phyloP scores from a whole-genome alignment of 2,797 vertebrate genomes.

The Lophius americanus region DNA sequence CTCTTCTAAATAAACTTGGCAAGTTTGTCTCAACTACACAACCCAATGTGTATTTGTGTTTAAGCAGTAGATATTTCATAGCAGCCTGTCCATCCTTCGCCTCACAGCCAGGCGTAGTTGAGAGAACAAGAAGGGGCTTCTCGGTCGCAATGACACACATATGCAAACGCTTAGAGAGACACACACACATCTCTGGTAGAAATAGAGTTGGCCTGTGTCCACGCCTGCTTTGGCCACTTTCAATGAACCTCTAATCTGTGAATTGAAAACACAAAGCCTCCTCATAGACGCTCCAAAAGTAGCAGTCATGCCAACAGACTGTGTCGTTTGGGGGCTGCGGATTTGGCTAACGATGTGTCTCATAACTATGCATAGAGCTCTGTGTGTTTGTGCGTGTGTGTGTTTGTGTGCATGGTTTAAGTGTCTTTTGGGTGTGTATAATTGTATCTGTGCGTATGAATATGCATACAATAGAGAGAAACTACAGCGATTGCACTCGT shows the following conservation, averaged over 20 bases:
- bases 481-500: no score
- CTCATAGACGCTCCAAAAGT: conserved; percentile 10
- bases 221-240: conserved; percentile 12
- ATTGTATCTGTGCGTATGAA: not conserved
- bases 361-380: not conserved
- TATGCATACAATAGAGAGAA: not conserved
- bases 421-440: not conserved
- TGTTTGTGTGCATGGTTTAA: not conserved
- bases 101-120: conserved; percentile 9
- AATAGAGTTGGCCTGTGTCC: conserved; percentile 18
- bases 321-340: not conserved
- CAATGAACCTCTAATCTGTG: conserved; percentile 39
- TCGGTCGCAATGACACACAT: not conserved
- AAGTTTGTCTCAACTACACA: not conserved
- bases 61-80: not conserved
- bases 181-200: conserved; percentile 11
- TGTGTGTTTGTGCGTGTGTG: conserved; percentile 9
- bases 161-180: not conserved
- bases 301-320: conserved; percentile 4
- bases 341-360: conserved; percentile 6
- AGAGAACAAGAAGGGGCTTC: conserved; percentile 13
- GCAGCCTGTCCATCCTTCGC: not conserved
- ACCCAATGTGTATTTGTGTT: not conserved
- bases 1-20: not conserved
- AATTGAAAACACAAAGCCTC: conserved; percentile 37